Base-by-base conservation (phyloP, 2,797 vertebrate genomes). In the Gymnopithys bicolor region DNA sequence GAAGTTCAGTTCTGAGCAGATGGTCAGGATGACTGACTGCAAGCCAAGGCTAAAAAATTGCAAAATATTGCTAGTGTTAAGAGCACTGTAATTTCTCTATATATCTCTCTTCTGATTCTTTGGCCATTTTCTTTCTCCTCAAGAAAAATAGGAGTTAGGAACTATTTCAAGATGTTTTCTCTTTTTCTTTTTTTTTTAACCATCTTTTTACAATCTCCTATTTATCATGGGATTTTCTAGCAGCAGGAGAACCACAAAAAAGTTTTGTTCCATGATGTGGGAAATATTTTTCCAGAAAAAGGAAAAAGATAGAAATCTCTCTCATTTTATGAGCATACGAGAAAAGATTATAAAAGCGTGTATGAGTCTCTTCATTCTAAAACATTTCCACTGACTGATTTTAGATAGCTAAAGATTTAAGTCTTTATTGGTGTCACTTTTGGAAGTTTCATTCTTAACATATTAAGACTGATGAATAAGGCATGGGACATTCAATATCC, bases 1-100 rank as follows among this genome's bases (percentile, higher is more conserved):
- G 78, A 97, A 96, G 79, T 97, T 96, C 92, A 75, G 45, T 79
- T 95, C 77, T 87, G 79, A 97, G 81, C 87, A 87, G 92, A 96
- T 93, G 96, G 94, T 84, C 94, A 84, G 59, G 53, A 93, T 87
- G 93, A 93, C 94, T 96, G 96, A 84, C 78, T 91, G 68, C 59
- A 96, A 92, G 63, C 58, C 73, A 94, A 58, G 84, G 67, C 90
- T 95, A 89, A 80, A 55, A 87, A 63, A 86, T 90, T 87, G 64
- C 77, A 90, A 94, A 93, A 81, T 93, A 84, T 78, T 75, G 8
- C n/a, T 91, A 90, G 33, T 90, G 27, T 83, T 96, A 95, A 91
- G 64, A 88, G 39, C 51, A 59, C 51, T 70, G 51, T 86, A 93
- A 81, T 91, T 95, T 96, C 37, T 92, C 74, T 84, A 46, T 71